Conservation (phyloP, 2,113 vertebrate species). For the Scytalopus superciliaris region DNA sequence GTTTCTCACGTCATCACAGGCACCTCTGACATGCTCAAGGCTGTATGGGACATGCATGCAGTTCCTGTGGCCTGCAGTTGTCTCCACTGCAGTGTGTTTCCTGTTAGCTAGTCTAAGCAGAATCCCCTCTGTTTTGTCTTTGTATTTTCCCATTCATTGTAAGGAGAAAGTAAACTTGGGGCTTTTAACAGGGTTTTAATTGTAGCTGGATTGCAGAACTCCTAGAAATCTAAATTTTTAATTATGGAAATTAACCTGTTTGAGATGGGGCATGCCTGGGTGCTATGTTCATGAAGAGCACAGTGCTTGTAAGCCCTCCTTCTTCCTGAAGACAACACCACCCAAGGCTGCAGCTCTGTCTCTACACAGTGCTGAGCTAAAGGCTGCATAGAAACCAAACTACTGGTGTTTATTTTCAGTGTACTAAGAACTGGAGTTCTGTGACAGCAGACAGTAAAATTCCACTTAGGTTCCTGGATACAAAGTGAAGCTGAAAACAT, state of each 20-base stretch:
- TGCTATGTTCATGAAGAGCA: background rate
- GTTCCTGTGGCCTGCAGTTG: background rate
- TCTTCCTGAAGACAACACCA: background rate
- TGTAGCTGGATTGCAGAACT: background rate
- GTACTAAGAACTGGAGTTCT: background rate
- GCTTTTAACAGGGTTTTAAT: background rate
- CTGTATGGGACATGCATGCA: no score
- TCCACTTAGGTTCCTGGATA: background rate
- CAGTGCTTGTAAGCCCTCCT: background rate
- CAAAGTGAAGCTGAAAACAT: conserved; percentile 2
- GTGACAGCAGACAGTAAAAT: background rate
- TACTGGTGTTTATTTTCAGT: background rate
- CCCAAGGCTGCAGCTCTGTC: background rate
- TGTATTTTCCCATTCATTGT: background rate
- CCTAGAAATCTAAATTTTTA: background rate
- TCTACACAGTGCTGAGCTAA: background rate
- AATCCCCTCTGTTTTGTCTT: background rate
- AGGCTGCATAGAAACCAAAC: background rate
- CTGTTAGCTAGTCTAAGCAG: background rate
- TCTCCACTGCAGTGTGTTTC: background rate
- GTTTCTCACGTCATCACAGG: background rate
- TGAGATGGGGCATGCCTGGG: rapidly evolving
- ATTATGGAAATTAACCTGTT: background rate
- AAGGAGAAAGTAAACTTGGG: background rate
- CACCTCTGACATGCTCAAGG: background rate